Conservation (phyloP, 2,888 invertebrate species). For the Temnothorax unifasciatus region DNA sequence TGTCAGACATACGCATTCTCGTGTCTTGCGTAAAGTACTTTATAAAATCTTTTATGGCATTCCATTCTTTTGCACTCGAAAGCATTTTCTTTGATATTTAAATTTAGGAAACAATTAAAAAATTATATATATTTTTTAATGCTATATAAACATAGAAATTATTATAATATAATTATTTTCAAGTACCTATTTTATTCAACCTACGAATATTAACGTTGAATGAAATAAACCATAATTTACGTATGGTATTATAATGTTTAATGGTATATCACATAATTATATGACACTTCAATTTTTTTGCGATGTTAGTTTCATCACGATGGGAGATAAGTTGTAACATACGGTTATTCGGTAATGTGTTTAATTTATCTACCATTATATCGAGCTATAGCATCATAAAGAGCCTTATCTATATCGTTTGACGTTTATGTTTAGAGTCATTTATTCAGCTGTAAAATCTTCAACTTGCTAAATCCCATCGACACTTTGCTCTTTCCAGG, state of each 20-base stretch:
- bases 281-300: not conserved
- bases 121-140: not conserved
- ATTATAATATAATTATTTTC: not conserved
- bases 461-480: not conserved
- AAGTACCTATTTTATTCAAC: not conserved
- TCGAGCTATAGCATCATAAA: constrained; percentile 5
- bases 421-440: constrained; percentile 12
- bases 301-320: not conserved
- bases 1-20: not conserved
- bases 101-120: not conserved
- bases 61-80: not conserved
- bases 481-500: not conserved
- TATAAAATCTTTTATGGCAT: not conserved
- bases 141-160: not conserved
- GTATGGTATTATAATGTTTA: constrained; percentile 3
- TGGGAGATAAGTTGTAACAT: not conserved
- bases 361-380: constrained; percentile 33
- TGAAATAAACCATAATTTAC: not conserved
- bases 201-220: not conserved
- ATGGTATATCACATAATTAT: not conserved
- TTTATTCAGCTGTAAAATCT: constrained; percentile 34
- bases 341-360: not conserved
- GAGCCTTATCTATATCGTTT: constrained; percentile 7
- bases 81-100: constrained; percentile 3
- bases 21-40: not conserved